Base-by-base conservation (phyloP, 2,888 invertebrate species). In the Drosophila formosana region DNA sequence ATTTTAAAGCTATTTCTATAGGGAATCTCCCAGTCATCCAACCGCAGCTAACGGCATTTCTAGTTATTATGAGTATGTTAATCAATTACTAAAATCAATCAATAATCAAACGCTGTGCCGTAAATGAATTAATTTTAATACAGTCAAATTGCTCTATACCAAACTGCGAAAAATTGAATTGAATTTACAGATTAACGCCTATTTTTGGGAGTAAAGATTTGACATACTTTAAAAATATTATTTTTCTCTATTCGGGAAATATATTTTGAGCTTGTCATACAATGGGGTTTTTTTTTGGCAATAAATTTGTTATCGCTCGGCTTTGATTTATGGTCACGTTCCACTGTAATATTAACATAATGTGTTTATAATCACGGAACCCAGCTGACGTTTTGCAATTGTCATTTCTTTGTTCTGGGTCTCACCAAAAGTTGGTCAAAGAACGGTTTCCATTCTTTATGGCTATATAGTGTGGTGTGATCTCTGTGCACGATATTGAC, bases 401-500 rank as follows among this genome's bases (percentile, higher is more conserved):
- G 50, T 52, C 45, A 62, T 58, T 49, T 66, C 47, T 56, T 73
- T 66, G 62, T 66, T 63, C 67, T 57, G 46, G 25, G 23, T 28
- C 51, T 4, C n/a, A 37, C 37, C 11, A 57, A 46, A 78, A 67
- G 53, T 79, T 79, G 70, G 64, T 62, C 75, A 75, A 39, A 58
- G 58, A 75, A 75, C 80, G 57, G 75, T 75, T 69, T 69, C 34
- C 50, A 66, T 61, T 57, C 13, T 43, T n/a, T 66, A 60, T 60
- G 64, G 41, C 60, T 67, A 32, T 45, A 45, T 28, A 37, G 45
- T 57, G 23, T 62, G 50, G 57, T 75, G 80, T 62, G 64, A 75
- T 79, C 64, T 39, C 49, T 47, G 64, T 68, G 60, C 58, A 63
- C 63, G 62, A 78, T 75, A 74, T 68, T 78, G 32, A 53, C 67